A percentile compares a stretch with the other conserved stretches of the same genome.
phyloP scores from a whole-genome alignment of 2,113 vertebrate genomes.

The Oreocharis arfaki region DNA sequence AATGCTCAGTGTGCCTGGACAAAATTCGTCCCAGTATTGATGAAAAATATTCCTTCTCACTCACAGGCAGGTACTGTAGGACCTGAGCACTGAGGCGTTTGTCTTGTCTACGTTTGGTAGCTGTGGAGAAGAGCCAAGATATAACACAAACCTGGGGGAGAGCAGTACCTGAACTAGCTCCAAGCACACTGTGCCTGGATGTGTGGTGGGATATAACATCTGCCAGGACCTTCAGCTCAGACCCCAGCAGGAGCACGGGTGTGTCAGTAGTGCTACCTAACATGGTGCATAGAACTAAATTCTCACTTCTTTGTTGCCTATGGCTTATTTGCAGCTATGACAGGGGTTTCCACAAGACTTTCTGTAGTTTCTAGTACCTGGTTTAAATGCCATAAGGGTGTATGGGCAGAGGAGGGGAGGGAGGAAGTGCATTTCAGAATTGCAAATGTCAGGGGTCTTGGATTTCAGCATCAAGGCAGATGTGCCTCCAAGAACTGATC shows the following conservation, averaged over 20 bases:
- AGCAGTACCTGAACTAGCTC: not conserved
- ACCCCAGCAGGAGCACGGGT: too few species aligned
- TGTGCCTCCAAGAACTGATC: not conserved
- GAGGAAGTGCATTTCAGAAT: not conserved
- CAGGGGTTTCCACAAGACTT: not conserved
- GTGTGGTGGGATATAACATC: not conserved
- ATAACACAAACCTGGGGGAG: not conserved
- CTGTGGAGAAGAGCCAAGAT: too few species aligned
- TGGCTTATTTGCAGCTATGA: not conserved
- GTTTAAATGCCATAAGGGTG: not conserved
- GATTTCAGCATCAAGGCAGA: not conserved
- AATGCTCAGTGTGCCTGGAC: too few species aligned
- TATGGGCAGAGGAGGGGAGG: not conserved
- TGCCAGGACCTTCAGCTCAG: not conserved
- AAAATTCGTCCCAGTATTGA: not conserved
- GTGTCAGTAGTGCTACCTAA: not conserved
- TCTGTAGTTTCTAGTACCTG: not conserved
- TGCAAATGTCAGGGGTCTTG: not conserved
- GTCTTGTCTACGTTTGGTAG: not conserved
- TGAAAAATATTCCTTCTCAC: not conserved
- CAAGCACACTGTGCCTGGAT: not conserved
- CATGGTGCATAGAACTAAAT: not conserved
- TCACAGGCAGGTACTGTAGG: not conserved
- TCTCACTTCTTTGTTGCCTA: not conserved
- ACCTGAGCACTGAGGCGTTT: not conserved